Percentiles rank a stretch among this genome's conserved stretches.
These are phyloP conservation scores for Boulengeromyrus knoepffleri DNA, from an alignment of 2,113 vertebrate species.

Conservation along the genomic window DNA sequence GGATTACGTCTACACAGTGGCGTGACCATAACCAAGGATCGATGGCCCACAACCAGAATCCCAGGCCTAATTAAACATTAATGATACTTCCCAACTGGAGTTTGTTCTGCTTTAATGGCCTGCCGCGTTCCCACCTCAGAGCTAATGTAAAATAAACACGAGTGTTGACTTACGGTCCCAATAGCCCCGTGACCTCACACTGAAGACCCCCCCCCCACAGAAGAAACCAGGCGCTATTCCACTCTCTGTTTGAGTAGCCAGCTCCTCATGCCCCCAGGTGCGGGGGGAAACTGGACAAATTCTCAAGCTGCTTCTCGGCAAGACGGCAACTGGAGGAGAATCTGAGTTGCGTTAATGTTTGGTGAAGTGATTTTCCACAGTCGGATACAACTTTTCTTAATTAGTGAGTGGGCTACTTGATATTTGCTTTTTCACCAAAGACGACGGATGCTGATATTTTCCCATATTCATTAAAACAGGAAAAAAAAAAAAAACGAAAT, in stretches of 20 bases:
- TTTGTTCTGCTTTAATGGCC: conserved; percentile 1
- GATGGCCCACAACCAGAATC: neutral
- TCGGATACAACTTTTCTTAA: neutral
- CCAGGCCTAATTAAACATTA: conserved; percentile 8
- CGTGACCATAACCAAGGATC: neutral
- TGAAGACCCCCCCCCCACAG: neutral
- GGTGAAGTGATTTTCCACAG: neutral
- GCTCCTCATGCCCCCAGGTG: neutral
- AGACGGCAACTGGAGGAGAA: neutral
- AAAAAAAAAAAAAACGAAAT: neutral
- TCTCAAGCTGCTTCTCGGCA: neutral
- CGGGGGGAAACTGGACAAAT: neutral
- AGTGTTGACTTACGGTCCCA: neutral
- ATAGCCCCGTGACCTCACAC: neutral
- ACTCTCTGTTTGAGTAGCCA: neutral
- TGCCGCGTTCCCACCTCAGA: neutral
- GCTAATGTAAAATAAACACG: neutral
- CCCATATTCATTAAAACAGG: neutral
- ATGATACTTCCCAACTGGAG: conserved; percentile 1
- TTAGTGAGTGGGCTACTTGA: neutral
- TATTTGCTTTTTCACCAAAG: neutral
- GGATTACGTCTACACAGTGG: neutral
- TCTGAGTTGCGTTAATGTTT: neutral
- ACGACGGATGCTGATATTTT: neutral
- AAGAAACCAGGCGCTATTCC: neutral